phyloP scores from a whole-genome alignment of 2,888 invertebrate genomes.

The Lomographa bimaculata region DNA sequence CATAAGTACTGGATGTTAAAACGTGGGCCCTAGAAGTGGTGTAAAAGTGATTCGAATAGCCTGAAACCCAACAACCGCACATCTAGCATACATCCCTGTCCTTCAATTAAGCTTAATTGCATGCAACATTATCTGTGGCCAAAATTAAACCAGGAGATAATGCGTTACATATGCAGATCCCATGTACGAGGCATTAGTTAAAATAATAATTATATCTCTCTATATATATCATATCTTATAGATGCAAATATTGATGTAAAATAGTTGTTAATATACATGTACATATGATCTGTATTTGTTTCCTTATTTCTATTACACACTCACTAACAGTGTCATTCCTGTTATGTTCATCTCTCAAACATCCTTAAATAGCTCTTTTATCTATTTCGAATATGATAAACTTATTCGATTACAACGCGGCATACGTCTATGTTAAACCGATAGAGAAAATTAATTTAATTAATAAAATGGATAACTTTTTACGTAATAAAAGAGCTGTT shows the following conservation, averaged over 20 bases:
- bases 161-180: slow-evolving; percentile 45
- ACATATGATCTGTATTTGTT: slow-evolving; percentile 40
- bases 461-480: background rate
- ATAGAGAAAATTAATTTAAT: no score
- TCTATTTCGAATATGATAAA: no score
- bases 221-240: no score
- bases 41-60: slow-evolving; percentile 40
- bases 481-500: slow-evolving; percentile 25
- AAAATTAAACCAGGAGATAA: slow-evolving; percentile 46
- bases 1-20: slow-evolving; percentile 26
- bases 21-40: slow-evolving; percentile 48
- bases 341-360: slow-evolving; percentile 47
- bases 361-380: slow-evolving; percentile 19
- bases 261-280: slow-evolving; percentile 8
- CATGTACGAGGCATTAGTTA: no score
- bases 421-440: no score
- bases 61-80: slow-evolving; percentile 41
- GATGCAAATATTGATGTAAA: slow-evolving; percentile 6
- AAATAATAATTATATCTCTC: no score
- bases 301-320: slow-evolving; percentile 66
- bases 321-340: slow-evolving; percentile 73
- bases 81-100: slow-evolving; percentile 74
- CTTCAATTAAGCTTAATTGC: slow-evolving; percentile 70
- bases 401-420: no score
- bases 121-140: slow-evolving; percentile 60